Evolutionary conservation across 2,888 invertebrate genomes (phyloP).

Genomic region (Sericinus montela): DNA sequence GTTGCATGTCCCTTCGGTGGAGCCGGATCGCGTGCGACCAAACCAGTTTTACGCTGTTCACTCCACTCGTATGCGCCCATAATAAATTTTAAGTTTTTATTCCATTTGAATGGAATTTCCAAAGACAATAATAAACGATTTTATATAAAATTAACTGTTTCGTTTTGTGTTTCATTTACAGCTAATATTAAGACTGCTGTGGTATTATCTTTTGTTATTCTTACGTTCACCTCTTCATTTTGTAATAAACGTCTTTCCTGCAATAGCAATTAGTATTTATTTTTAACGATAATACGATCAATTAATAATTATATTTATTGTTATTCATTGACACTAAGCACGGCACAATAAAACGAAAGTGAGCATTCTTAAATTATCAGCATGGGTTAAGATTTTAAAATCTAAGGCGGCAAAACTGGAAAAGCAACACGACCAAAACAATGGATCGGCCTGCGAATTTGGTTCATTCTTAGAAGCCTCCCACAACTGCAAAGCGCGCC

Average conservation of each 20-base stretch:
- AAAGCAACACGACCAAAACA: constrained; percentile 63
- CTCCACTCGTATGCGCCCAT: constrained; percentile 54
- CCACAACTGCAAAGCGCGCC: constrained; percentile 72
- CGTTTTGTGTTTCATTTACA: too few relatives aligned
- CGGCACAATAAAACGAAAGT: neutral
- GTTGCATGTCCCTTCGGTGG: constrained; percentile 68
- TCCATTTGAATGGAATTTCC: constrained; percentile 40
- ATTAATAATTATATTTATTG: too few relatives aligned
- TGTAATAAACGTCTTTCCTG: too few relatives aligned
- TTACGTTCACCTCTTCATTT: too few relatives aligned
- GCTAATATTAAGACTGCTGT: too few relatives aligned
- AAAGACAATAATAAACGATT: constrained; percentile 12
- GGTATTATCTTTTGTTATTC: too few relatives aligned
- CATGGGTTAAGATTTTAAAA: constrained; percentile 38
- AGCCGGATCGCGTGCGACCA: constrained; percentile 74
- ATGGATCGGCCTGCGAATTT: constrained; percentile 59
- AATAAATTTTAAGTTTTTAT: constrained; percentile 53
- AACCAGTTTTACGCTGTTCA: constrained; percentile 71
- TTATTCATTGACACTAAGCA: too few relatives aligned
- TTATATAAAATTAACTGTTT: neutral
- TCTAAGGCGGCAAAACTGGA: constrained; percentile 50
- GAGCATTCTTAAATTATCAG: neutral
- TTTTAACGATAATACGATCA: too few relatives aligned
- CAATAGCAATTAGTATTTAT: too few relatives aligned
- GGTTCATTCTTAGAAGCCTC: constrained; percentile 69